These are phyloP conservation scores for Drosophila rufa DNA, from an alignment of 1,140 invertebrate genomes.

Conservation along the genomic window DNA sequence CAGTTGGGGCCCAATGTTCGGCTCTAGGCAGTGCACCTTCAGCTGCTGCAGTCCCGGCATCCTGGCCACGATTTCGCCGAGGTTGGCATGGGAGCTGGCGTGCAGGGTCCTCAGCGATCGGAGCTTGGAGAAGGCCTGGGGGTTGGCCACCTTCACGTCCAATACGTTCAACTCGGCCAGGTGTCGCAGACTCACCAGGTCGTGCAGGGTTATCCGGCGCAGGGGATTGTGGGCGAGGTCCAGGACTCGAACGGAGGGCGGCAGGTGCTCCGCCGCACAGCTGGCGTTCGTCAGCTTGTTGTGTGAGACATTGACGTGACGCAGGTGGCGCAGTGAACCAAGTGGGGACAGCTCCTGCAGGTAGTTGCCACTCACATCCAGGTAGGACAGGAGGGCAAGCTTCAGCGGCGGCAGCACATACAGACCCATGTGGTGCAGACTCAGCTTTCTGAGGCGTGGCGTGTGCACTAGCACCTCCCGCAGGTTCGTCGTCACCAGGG, in stretches of 20 bases:
- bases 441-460: constrained; percentile 91
- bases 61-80: constrained; percentile 78
- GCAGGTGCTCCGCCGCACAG: constrained; percentile 79
- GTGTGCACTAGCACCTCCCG: constrained; percentile 96
- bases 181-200: constrained; percentile 70
- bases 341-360: constrained; percentile 85
- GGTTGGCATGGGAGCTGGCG: constrained; percentile 73
- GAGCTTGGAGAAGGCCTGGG: constrained; percentile 84
- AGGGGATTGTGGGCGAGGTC: constrained; percentile 83
- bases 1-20: constrained; percentile 89
- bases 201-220: constrained; percentile 74
- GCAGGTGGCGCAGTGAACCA: constrained; percentile 86
- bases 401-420: constrained; percentile 91
- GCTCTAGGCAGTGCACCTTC: constrained; percentile 90
- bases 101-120: constrained; percentile 85
- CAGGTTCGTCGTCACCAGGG: constrained; percentile 92
- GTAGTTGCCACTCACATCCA: constrained; percentile 84
- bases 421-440: constrained; percentile 91
- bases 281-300: constrained; percentile 87
- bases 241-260: constrained; percentile 70
- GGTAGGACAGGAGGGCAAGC: constrained; percentile 87
- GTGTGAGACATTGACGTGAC: constrained; percentile 88
- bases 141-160: constrained; percentile 79
- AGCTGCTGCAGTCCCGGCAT: constrained; percentile 87
- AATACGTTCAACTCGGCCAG: constrained; percentile 78